Evolutionary conservation across 1,140 invertebrate species (phyloP).

Genomic region (Leguminivora glycinivorella): DNA sequence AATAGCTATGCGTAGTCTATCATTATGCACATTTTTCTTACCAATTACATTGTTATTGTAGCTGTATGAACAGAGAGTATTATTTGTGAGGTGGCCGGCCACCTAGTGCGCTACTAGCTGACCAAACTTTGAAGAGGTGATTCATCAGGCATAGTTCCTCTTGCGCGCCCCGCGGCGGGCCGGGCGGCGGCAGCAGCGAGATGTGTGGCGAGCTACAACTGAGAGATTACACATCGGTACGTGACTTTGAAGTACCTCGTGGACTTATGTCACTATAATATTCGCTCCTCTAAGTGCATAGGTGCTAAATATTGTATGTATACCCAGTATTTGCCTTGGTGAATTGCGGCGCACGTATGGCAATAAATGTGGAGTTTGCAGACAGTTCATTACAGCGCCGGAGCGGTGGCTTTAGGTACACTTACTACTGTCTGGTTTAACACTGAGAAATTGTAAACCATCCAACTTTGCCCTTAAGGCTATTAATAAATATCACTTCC

Average conservation of each 20-base stretch:
- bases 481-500: not conserved
- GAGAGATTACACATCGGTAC: slow-evolving; percentile 47
- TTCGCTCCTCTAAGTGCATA: slow-evolving; percentile 21
- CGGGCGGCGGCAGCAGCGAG: no score
- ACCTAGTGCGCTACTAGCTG: slow-evolving; percentile 8
- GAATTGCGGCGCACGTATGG: slow-evolving; percentile 6
- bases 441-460: not conserved
- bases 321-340: not conserved
- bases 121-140: slow-evolving; percentile 20
- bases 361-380: slow-evolving; percentile 10
- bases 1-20: not conserved
- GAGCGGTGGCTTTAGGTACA: not conserved
- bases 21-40: slow-evolving; percentile 7
- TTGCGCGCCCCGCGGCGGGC: slow-evolving; percentile 37
- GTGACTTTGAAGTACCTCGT: slow-evolving; percentile 44
- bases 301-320: slow-evolving; percentile 4
- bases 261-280: slow-evolving; percentile 45
- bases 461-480: not conserved
- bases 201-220: slow-evolving; percentile 47
- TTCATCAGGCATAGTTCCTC: slow-evolving; percentile 1
- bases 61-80: not conserved
- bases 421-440: not conserved
- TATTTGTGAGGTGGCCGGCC: not conserved
- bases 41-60: not conserved
- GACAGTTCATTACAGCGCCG: slow-evolving; percentile 8